A percentile compares a stretch with the other conserved stretches of the same genome.
Evolutionary conservation across 2,113 vertebrate genomes (phyloP).

Genomic region (Morone saxatilis): DNA sequence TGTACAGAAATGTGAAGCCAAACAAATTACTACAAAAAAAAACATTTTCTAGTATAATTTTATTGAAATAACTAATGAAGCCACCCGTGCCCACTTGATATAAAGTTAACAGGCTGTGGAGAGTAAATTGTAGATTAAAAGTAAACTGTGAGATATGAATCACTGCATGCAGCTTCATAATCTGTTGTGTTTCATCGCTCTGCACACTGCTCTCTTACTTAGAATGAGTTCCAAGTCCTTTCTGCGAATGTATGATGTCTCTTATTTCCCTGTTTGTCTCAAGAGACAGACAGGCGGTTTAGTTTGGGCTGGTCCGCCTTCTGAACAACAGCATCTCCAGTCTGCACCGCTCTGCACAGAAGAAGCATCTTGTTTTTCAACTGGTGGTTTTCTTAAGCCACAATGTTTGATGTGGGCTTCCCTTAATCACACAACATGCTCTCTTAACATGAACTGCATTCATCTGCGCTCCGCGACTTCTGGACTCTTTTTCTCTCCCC

Average conservation of each 20-base stretch:
- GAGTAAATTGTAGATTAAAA: not conserved
- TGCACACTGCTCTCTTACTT: slow-evolving; percentile 38
- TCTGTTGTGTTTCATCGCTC: not conserved
- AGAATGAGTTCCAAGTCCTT: slow-evolving; percentile 47
- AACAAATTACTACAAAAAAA: slow-evolving; percentile 3
- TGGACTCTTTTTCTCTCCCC: slow-evolving; percentile 32
- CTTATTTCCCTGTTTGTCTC: slow-evolving; percentile 70
- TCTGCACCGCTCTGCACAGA: slow-evolving; percentile 69
- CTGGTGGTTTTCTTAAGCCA: slow-evolving; percentile 79
- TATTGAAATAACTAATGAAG: not conserved
- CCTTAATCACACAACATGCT: slow-evolving; percentile 86
- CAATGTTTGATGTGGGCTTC: slow-evolving; percentile 83
- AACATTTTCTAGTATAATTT: not conserved
- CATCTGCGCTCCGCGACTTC: slow-evolving; percentile 72
- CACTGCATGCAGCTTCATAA: not conserved
- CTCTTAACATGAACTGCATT: slow-evolving; percentile 83
- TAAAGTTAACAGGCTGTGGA: too few species aligned
- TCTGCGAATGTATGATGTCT: slow-evolving; percentile 43
- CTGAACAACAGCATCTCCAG: slow-evolving; percentile 75
- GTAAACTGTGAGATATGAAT: slow-evolving; percentile 6
- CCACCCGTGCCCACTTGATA: not conserved
- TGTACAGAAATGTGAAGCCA: slow-evolving; percentile 8
- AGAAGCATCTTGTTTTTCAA: slow-evolving; percentile 84
- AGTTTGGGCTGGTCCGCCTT: slow-evolving; percentile 72
- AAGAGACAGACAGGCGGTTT: slow-evolving; percentile 77